Percentiles rank a stretch among this genome's conserved stretches.
Evolutionary conservation across 2,113 vertebrate genomes (phyloP).

Genomic region (Hassar affinis): DNA sequence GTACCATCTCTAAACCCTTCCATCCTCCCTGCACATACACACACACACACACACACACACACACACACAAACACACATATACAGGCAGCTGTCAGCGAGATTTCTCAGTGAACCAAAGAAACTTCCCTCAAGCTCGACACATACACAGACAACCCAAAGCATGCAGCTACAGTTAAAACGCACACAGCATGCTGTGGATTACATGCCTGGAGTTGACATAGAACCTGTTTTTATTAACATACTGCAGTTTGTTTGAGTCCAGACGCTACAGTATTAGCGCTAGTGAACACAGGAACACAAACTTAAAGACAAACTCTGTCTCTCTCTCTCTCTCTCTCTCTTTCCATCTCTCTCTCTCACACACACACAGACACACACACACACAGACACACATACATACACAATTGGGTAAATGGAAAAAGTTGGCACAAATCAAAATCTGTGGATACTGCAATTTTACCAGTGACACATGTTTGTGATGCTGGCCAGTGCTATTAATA

Average conservation of each 20-base stretch:
- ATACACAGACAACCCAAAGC: background rate
- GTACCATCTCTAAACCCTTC: constrained; percentile 8
- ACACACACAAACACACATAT: constrained; percentile 22
- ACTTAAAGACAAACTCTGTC: background rate
- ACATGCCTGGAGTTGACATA: background rate
- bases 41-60: background rate
- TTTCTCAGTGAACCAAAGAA: constrained; percentile 40
- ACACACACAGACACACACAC: constrained; percentile 20
- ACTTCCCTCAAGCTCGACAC: constrained; percentile 25
- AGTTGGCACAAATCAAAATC: constrained; percentile 5
- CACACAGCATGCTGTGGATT: background rate
- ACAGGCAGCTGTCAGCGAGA: constrained; percentile 46
- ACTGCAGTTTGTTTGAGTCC: background rate
- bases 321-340: background rate
- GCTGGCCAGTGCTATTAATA: constrained; percentile 35
- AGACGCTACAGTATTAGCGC: background rate
- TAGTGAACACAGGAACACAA: background rate
- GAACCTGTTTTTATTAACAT: background rate
- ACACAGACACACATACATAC: too few relatives aligned
- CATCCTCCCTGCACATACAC: background rate
- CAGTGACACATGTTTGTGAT: constrained; percentile 2
- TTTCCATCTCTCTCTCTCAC: background rate
- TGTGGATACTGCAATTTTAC: constrained; percentile 30
- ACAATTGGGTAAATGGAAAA: background rate
- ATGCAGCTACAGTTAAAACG: constrained; percentile 15